Evolutionary conservation across 2,888 invertebrate genomes (phyloP).

Genomic region (Synanthedon tipuliformis): DNA sequence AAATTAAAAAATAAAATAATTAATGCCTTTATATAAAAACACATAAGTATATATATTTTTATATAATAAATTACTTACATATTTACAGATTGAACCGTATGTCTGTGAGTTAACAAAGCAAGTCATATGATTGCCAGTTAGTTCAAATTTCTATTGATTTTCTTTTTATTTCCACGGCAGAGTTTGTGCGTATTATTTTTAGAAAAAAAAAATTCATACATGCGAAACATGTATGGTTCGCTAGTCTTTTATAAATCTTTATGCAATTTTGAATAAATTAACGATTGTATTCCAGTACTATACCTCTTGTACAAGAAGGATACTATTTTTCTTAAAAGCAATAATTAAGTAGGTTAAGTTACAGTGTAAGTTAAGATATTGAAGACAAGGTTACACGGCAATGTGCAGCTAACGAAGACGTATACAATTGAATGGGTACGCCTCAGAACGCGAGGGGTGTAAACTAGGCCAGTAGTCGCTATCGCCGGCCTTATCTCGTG

Average conservation of each 20-base stretch:
- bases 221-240: too few species aligned
- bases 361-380: not conserved
- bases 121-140: too few species aligned
- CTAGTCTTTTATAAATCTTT: too few species aligned
- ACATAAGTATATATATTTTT: not conserved
- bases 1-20: too few species aligned
- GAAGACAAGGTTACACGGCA: not conserved
- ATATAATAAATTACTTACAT: not conserved
- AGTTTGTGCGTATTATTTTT: too few species aligned
- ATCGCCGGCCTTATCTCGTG: conserved; percentile 24
- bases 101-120: too few species aligned
- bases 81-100: too few species aligned
- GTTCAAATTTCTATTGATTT: too few species aligned
- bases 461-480: conserved; percentile 35
- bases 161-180: too few species aligned
- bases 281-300: too few species aligned
- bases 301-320: not conserved
- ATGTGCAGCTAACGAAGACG: not conserved
- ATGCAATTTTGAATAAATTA: too few species aligned
- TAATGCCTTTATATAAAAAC: not conserved
- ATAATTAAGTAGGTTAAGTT: not conserved
- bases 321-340: not conserved
- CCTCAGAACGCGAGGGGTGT: conserved; percentile 10
- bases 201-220: too few species aligned
- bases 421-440: not conserved